phyloP scores from a whole-genome alignment of 35 echinoderm and acorn worm genomes.

The Chiridota heheva region DNA sequence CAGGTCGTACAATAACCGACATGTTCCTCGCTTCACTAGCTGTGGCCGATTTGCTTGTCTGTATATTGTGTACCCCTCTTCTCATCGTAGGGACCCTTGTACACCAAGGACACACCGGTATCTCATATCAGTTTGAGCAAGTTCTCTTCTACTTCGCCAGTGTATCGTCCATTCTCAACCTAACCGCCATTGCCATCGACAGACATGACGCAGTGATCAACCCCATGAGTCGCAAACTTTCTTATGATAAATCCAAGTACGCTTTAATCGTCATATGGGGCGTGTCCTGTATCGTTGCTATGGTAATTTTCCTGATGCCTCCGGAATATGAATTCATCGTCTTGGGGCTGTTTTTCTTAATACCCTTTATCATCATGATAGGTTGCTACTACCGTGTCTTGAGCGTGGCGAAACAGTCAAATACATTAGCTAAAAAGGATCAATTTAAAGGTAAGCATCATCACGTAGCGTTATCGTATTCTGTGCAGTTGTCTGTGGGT shows the following conservation, averaged over 20 bases:
- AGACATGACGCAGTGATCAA: conserved; percentile 82
- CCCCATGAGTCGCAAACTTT: conserved; percentile 56
- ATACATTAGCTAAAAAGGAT: conserved; percentile 3
- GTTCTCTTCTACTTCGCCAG: conserved; percentile 90
- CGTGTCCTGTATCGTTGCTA: conserved; percentile 37
- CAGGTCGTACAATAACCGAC: conserved; percentile 87
- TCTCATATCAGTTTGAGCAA: conserved; percentile 80
- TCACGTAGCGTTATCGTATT: no score
- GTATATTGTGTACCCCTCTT: conserved; percentile 62
- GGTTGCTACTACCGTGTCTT: conserved; percentile 72
- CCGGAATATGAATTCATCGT: conserved; percentile 56
- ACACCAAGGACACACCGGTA: conserved; percentile 76
- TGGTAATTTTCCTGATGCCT: conserved; percentile 68
- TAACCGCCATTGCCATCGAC: conserved; percentile 80
- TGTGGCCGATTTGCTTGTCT: conserved; percentile 82
- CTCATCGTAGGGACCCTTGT: conserved; percentile 72
- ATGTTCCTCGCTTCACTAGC: conserved; percentile 83
- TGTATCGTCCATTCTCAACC: conserved; percentile 85
- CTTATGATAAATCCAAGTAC: conserved; percentile 27
- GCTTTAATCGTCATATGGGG: conserved; percentile 63
- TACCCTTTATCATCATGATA: conserved; percentile 71
- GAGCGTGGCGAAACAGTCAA: conserved; percentile 43
- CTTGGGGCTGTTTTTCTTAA: conserved; percentile 63
- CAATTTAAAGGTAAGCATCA: background rate
- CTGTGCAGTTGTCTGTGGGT: no score